phyloP scores from a whole-genome alignment of 2,888 invertebrate species.

The Alcis repandata region DNA sequence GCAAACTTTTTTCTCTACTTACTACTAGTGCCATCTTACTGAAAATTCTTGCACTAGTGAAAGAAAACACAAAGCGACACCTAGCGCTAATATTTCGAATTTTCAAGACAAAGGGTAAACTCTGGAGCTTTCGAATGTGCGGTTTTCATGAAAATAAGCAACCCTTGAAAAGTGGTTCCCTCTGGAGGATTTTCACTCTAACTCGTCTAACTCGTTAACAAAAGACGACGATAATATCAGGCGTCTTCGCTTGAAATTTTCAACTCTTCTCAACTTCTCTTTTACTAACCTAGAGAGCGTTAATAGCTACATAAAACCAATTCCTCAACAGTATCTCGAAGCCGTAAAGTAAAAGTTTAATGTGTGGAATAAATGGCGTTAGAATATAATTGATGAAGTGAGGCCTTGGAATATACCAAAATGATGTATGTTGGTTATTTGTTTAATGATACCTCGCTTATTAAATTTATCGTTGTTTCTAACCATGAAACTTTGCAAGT shows the following conservation, averaged over 20 bases:
- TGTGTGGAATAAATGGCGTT: no score
- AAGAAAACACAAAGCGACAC: constrained; percentile 2
- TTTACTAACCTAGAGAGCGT: not conserved
- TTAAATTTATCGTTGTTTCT: no score
- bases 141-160: not conserved
- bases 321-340: no score
- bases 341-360: no score
- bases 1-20: not conserved
- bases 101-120: not conserved
- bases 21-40: constrained; percentile 5
- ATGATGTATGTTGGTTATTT: no score
- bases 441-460: no score
- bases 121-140: not conserved
- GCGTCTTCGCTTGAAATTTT: not conserved
- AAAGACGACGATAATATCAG: no score
- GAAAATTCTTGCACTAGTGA: constrained; percentile 2
- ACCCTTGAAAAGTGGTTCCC: not conserved
- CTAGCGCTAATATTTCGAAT: not conserved
- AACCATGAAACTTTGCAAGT: no score
- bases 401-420: no score
- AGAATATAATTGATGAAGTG: no score
- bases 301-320: no score
- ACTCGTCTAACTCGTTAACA: not conserved
- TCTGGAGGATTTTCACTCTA: not conserved
- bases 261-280: not conserved